Evolutionary conservation across 2,888 invertebrate species (phyloP).

Genomic region (Napeogenes inachia): DNA sequence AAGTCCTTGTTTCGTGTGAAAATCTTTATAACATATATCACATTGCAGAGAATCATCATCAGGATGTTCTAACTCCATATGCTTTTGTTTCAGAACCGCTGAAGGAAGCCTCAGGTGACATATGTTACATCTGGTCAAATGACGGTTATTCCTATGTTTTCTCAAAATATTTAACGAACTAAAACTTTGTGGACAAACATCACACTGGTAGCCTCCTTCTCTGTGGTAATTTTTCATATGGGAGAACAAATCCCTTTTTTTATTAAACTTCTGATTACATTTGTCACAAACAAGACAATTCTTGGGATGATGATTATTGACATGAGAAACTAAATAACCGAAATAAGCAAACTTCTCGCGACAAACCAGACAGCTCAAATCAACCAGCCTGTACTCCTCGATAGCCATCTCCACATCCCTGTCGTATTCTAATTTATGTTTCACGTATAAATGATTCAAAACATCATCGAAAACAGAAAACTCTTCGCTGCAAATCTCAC

Average conservation of each 20-base stretch:
- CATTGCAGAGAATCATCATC: conserved; percentile 64
- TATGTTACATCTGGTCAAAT: conserved; percentile 59
- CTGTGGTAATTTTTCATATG: conserved; percentile 69
- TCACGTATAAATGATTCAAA: conserved; percentile 49
- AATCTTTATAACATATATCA: conserved; percentile 59
- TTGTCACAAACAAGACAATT: conserved; percentile 66
- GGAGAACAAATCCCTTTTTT: conserved; percentile 63
- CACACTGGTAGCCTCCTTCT: conserved; percentile 67
- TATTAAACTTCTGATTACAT: conserved; percentile 67
- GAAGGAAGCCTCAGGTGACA: conserved; percentile 63
- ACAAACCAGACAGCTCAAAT: conserved; percentile 58
- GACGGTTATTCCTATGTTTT: conserved; percentile 61
- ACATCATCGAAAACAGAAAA: conserved; percentile 47
- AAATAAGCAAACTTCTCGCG: conserved; percentile 62
- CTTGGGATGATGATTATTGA: conserved; percentile 64
- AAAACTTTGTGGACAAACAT: conserved; percentile 58
- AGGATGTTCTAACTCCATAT: conserved; percentile 63
- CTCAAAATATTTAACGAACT: conserved; percentile 60
- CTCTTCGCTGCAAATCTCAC: conserved; percentile 53
- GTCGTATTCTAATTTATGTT: conserved; percentile 61
- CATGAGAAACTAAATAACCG: conserved; percentile 65
- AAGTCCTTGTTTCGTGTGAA: conserved; percentile 65
- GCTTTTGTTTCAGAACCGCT: conserved; percentile 61
- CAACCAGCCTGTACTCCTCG: conserved; percentile 58
- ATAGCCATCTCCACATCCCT: conserved; percentile 61